Percentiles rank a stretch among this genome's conserved stretches.
These are phyloP conservation scores for Notospermus geniculatus DNA, from an alignment of 1,140 invertebrate species.

Conservation along the genomic window DNA sequence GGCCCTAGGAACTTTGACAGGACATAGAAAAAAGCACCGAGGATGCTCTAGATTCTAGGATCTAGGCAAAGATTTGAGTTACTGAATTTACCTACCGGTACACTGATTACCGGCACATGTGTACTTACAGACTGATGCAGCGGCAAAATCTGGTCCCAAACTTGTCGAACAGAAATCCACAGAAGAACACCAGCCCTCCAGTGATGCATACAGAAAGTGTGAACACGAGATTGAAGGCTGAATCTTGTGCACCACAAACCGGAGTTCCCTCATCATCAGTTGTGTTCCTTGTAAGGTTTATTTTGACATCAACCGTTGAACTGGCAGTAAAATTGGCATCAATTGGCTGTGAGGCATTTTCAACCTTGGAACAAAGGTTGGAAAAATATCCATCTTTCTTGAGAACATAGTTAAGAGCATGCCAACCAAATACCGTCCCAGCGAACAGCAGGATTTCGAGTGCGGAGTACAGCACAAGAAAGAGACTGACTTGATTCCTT, in stretches of 20 bases:
- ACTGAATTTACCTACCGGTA: no score
- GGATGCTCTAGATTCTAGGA: no score
- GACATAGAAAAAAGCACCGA: no score
- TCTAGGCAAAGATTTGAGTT: no score
- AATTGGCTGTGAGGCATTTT: background rate
- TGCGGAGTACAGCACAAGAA: conserved; percentile 14
- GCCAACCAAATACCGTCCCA: conserved; percentile 29
- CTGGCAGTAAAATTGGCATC: background rate
- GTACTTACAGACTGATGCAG: conserved; percentile 24
- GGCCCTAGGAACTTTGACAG: no score
- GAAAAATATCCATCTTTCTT: conserved; percentile 28
- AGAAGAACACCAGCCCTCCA: conserved; percentile 21
- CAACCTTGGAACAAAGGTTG: conserved; percentile 6
- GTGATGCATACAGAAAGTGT: conserved; percentile 22
- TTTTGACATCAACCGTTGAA: no score
- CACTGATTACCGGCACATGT: background rate
- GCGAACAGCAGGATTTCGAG: conserved; percentile 25
- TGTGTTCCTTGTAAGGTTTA: background rate
- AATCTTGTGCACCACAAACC: conserved; percentile 19
- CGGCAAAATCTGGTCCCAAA: conserved; percentile 27
- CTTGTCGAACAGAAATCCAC: conserved; percentile 24
- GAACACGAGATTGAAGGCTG: conserved; percentile 26
- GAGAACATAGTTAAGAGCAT: conserved; percentile 25
- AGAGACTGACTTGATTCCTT: no score
- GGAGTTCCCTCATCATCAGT: background rate